Conservation (phyloP, 2,888 invertebrate species). For the Pandemis corylana region DNA sequence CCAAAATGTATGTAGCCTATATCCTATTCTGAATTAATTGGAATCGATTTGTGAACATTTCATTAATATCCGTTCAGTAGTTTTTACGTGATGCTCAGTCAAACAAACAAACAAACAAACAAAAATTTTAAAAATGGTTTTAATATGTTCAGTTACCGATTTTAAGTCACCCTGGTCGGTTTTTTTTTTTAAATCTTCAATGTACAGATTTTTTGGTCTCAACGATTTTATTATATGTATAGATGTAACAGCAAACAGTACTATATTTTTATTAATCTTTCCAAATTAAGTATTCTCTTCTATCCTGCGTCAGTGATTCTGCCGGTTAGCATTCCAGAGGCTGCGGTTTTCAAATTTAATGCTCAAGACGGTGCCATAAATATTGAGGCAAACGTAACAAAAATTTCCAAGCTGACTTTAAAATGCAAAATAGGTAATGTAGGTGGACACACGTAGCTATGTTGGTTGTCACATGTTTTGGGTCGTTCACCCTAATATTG, state of each 20-base stretch:
- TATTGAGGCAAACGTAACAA: constrained; percentile 45
- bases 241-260: constrained; percentile 12
- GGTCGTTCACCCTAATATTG: constrained; percentile 43
- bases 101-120: too few relatives aligned
- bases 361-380: constrained; percentile 43
- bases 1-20: too few relatives aligned
- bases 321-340: constrained; percentile 19
- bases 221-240: too few relatives aligned
- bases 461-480: constrained; percentile 42
- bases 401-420: constrained; percentile 47
- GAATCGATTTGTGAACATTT: too few relatives aligned
- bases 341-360: constrained; percentile 42
- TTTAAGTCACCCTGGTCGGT: too few relatives aligned
- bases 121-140: too few relatives aligned
- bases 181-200: too few relatives aligned
- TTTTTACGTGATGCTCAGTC: too few relatives aligned
- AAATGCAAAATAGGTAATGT: constrained; percentile 48
- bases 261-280: not conserved
- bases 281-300: constrained; percentile 31
- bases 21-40: too few relatives aligned
- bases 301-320: constrained; percentile 20
- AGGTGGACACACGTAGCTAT: constrained; percentile 42
- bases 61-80: too few relatives aligned
- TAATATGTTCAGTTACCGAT: too few relatives aligned
- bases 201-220: too few relatives aligned